These are phyloP conservation scores for Cyphomyrus plagiostoma DNA, from an alignment of 2,113 vertebrate genomes.

Conservation along the genomic window DNA sequence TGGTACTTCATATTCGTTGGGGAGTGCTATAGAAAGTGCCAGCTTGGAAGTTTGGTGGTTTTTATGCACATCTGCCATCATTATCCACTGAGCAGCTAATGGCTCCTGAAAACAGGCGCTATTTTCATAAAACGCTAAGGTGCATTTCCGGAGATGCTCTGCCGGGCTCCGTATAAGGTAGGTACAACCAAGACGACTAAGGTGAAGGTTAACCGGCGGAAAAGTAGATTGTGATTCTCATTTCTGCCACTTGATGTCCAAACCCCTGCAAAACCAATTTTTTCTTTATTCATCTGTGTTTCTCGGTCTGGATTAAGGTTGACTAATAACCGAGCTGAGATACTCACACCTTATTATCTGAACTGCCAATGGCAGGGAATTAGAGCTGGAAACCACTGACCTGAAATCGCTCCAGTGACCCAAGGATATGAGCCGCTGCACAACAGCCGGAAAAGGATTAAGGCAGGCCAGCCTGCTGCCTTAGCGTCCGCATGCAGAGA, in stretches of 20 bases:
- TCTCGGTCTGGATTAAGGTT: constrained; percentile 9
- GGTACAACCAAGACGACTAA: background rate
- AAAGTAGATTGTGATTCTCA: constrained; percentile 7
- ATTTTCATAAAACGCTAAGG: constrained; percentile 49
- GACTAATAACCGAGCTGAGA: constrained; percentile 15
- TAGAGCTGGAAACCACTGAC: constrained; percentile 29
- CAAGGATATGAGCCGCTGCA: background rate
- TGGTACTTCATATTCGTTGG: background rate
- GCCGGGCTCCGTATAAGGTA: background rate
- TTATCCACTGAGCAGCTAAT: constrained; percentile 51
- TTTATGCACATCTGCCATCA: constrained; percentile 37
- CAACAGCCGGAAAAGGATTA: constrained; percentile 20
- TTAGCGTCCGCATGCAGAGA: constrained; percentile 38
- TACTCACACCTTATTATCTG: constrained; percentile 19
- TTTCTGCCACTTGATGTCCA: constrained; percentile 3
- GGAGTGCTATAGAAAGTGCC: constrained; percentile 24
- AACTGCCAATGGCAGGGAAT: constrained; percentile 28
- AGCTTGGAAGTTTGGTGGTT: constrained; percentile 28
- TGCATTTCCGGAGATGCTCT: constrained; percentile 31
- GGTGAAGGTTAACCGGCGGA: constrained; percentile 27
- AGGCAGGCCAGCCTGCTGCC: constrained; percentile 13
- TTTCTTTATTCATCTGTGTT: constrained; percentile 18
- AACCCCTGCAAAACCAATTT: constrained; percentile 18
- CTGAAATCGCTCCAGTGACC: constrained; percentile 24
- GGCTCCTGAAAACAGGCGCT: constrained; percentile 48